These are phyloP conservation scores for Chelon auratus DNA, from an alignment of 2,797 vertebrate genomes.

Conservation along the genomic window DNA sequence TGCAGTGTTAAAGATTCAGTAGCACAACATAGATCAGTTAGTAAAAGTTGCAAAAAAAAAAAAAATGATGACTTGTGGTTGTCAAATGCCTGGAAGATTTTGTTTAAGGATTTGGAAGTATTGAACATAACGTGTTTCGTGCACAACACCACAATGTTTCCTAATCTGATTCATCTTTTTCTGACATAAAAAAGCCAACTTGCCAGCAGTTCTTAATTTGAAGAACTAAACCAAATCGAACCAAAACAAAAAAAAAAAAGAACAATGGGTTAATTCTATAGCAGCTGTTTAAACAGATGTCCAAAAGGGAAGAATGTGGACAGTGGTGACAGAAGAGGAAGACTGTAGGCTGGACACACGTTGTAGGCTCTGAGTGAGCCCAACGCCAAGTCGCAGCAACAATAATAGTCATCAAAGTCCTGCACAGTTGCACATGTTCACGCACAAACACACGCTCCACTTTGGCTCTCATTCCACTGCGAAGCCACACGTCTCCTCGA, in stretches of 20 bases:
- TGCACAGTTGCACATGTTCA: slow-evolving; percentile 23
- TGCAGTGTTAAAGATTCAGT: slow-evolving; percentile 65
- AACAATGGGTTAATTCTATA: slow-evolving; percentile 44
- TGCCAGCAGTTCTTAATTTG: slow-evolving; percentile 12
- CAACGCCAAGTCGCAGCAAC: slow-evolving; percentile 16
- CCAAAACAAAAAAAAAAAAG: not conserved
- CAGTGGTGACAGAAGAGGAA: slow-evolving; percentile 60
- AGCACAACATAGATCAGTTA: slow-evolving; percentile 51
- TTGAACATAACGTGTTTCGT: not conserved
- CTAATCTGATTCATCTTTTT: slow-evolving; percentile 22
- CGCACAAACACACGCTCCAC: slow-evolving; percentile 17
- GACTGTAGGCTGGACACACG: slow-evolving; percentile 52
- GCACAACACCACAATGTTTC: slow-evolving; percentile 5
- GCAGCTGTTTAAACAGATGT: slow-evolving; percentile 71
- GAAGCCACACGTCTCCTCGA: slow-evolving; percentile 98
- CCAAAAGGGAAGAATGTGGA: slow-evolving; percentile 43
- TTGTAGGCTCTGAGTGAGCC: slow-evolving; percentile 17
- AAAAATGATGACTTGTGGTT: slow-evolving; percentile 18
- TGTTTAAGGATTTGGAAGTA: not conserved
- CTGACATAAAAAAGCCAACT: not conserved
- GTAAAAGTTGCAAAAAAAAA: slow-evolving; percentile 29
- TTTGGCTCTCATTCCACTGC: slow-evolving; percentile 89
- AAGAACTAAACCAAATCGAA: slow-evolving; percentile 17
- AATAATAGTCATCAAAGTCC: slow-evolving; percentile 44
- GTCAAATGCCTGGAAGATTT: slow-evolving; percentile 16